Evolutionary conservation across 92 coral and sea anemone genomes (phyloP).

Genomic region (Epizoanthus stellaris): DNA sequence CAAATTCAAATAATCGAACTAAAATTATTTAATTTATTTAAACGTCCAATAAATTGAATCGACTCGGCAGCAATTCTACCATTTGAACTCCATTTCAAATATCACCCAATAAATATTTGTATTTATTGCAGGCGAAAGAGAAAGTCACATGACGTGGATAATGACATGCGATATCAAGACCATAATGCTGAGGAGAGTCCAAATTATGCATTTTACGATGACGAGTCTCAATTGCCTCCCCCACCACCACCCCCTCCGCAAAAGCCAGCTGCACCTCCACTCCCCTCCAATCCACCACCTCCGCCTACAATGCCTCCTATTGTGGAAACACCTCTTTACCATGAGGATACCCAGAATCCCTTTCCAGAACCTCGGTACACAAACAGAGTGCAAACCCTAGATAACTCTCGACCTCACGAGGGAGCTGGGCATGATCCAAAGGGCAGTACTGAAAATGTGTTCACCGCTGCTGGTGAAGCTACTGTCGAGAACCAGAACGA

Average conservation of each 20-base stretch:
- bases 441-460: neutral
- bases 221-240: neutral
- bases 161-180: neutral
- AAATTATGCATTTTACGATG: slow-evolving; percentile 32
- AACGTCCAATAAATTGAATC: too few relatives aligned
- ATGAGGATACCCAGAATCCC: neutral
- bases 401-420: neutral
- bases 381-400: neutral
- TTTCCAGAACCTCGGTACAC: neutral
- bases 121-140: slow-evolving; percentile 9
- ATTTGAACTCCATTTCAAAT: neutral
- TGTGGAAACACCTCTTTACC: neutral
- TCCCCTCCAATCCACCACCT: slow-evolving; percentile 34
- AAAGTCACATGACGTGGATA: slow-evolving; percentile 20
- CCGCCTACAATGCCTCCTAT: neutral
- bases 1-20: too few relatives aligned
- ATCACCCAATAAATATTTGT: neutral
- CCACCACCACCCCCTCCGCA: slow-evolving; percentile 19
- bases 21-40: too few relatives aligned
- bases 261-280: slow-evolving; percentile 1
- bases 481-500: neutral
- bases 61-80: too few relatives aligned
- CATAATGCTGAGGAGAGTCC: neutral
- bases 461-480: neutral
- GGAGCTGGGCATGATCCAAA: neutral